phyloP scores from a whole-genome alignment of 2,797 vertebrate species.

The Lepilemur ruficaudatus region DNA sequence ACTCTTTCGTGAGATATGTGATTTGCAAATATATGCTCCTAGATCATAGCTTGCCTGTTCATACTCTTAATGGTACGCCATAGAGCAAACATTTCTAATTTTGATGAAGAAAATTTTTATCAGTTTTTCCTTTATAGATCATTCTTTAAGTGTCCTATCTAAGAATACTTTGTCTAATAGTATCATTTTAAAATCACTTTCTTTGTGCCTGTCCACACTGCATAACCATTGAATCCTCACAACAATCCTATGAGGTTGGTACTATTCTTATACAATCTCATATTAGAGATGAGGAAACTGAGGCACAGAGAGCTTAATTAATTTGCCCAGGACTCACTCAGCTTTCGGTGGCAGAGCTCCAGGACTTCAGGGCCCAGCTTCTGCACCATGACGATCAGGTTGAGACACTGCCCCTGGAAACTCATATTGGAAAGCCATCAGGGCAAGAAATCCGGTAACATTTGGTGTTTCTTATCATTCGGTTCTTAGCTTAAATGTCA shows the following conservation, averaged over 20 bases:
- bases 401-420: background rate
- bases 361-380: background rate
- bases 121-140: background rate
- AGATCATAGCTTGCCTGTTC: background rate
- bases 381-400: background rate
- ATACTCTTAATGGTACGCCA: background rate
- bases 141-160: background rate
- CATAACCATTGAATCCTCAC: background rate
- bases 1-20: background rate
- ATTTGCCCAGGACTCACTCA: background rate
- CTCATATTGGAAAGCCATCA: background rate
- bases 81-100: background rate
- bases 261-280: background rate
- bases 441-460: background rate
- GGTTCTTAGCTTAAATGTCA: slow-evolving; percentile 39
- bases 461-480: background rate
- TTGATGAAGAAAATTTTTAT: background rate
- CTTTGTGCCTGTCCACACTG: background rate
- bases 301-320: background rate
- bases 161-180: background rate
- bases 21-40: background rate
- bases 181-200: background rate
- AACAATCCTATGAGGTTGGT: background rate
- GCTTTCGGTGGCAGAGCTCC: background rate
- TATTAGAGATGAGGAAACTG: background rate